These are phyloP conservation scores for Drosophila sp. DNA, from an alignment of 1,140 invertebrate genomes.

Conservation along the genomic window DNA sequence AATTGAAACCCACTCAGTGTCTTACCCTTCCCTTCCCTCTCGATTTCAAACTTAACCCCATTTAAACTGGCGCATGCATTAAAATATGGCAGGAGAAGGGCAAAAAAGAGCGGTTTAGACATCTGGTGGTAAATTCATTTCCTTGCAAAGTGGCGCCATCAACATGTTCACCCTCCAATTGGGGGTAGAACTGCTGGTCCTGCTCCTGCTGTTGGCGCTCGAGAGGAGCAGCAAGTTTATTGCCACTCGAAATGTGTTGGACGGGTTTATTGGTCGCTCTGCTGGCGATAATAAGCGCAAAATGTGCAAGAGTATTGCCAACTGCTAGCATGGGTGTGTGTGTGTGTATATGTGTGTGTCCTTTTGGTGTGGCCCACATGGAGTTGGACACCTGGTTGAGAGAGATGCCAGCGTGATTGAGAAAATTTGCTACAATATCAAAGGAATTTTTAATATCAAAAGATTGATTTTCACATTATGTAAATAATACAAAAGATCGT, in stretches of 20 bases:
- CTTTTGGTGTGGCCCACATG: background rate
- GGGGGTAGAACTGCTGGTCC: slow-evolving; percentile 31
- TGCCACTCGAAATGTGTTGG: slow-evolving; percentile 62
- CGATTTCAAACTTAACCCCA: slow-evolving; percentile 64
- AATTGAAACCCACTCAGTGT: slow-evolving; percentile 57
- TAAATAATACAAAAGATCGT: too few species aligned
- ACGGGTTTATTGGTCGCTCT: slow-evolving; percentile 53
- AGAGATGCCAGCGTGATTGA: slow-evolving; percentile 10
- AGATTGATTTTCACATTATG: too few species aligned
- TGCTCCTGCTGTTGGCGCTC: slow-evolving; percentile 23
- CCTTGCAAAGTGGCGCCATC: slow-evolving; percentile 61
- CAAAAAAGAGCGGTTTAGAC: slow-evolving; percentile 13
- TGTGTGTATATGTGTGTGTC: background rate
- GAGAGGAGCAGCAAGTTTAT: slow-evolving; percentile 54
- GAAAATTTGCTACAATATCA: background rate
- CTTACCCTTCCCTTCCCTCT: background rate
- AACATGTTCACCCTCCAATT: slow-evolving; percentile 41
- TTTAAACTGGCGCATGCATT: slow-evolving; percentile 54
- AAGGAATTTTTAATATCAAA: too few species aligned
- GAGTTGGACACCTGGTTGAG: background rate
- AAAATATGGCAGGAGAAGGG: slow-evolving; percentile 34
- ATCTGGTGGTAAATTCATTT: slow-evolving; percentile 67
- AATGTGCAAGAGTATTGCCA: slow-evolving; percentile 14
- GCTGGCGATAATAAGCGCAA: slow-evolving; percentile 40
- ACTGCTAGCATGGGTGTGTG: background rate